These are phyloP conservation scores for Brachionichthys hirsutus DNA, from an alignment of 2,113 vertebrate genomes.

Conservation along the genomic window DNA sequence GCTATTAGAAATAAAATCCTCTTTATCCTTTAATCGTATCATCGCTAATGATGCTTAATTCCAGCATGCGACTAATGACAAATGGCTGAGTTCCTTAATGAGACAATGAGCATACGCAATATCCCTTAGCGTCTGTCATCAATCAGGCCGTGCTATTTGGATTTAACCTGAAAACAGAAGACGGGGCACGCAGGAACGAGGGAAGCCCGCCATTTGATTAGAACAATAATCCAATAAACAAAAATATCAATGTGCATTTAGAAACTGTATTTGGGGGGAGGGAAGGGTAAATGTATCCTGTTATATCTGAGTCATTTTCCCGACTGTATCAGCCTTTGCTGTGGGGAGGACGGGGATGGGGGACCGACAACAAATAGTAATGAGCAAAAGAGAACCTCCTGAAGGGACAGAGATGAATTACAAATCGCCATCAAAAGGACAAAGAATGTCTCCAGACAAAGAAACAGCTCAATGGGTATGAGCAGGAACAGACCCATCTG, in stretches of 20 bases:
- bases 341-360: background rate
- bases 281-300: background rate
- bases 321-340: background rate
- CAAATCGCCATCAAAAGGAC: conserved; percentile 29
- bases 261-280: background rate
- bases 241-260: background rate
- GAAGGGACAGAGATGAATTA: conserved; percentile 41
- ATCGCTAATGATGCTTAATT: conserved; percentile 66
- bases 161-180: conserved; percentile 31
- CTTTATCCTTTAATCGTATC: conserved; percentile 59
- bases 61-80: conserved; percentile 54
- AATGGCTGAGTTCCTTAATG: conserved; percentile 66
- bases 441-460: conserved; percentile 38
- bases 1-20: conserved; percentile 37
- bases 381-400: conserved; percentile 45
- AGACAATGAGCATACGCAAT: conserved; percentile 57
- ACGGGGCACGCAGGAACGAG: background rate
- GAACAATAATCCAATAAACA: background rate
- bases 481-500: conserved; percentile 37
- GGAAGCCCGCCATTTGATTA: background rate
- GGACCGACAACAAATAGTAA: background rate
- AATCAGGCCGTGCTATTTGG: conserved; percentile 61
- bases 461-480: conserved; percentile 20
- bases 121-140: conserved; percentile 52
- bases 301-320: background rate